phyloP scores from a whole-genome alignment of 1,140 invertebrate genomes.

The Vollenhovia emeryi region DNA sequence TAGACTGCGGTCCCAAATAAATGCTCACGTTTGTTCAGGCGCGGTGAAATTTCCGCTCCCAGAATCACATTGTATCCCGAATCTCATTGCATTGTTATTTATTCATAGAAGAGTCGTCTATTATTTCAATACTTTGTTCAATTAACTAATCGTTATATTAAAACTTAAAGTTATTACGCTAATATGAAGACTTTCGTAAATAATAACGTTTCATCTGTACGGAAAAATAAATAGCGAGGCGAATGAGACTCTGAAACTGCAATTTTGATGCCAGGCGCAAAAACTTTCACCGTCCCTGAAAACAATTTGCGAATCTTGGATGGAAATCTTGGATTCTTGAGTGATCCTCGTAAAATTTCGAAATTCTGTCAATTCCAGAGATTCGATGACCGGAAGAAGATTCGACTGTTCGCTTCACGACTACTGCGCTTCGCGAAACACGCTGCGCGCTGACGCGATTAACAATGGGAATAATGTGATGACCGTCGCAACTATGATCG shows the following conservation, averaged over 20 bases:
- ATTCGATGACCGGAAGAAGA: neutral
- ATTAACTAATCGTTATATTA: slow-evolving; percentile 3
- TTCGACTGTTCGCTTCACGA: too few relatives aligned
- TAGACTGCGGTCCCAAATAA: neutral
- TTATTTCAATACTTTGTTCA: slow-evolving; percentile 22
- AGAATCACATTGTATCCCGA: neutral
- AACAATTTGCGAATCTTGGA: neutral
- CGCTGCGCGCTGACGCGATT: neutral
- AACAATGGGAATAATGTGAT: neutral
- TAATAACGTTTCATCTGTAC: slow-evolving; percentile 28
- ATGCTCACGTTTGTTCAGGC: neutral
- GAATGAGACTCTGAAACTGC: neutral
- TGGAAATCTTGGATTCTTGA: neutral
- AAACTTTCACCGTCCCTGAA: neutral
- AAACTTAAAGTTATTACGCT: neutral
- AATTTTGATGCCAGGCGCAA: neutral
- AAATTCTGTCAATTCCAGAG: neutral
- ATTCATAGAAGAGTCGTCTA: neutral
- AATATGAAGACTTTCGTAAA: neutral
- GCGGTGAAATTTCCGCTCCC: neutral
- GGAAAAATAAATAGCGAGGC: neutral
- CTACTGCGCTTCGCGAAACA: neutral
- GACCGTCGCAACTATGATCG: slow-evolving; percentile 16
- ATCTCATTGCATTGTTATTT: neutral
- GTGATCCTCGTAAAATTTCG: neutral